Base-by-base conservation (phyloP, 2,797 vertebrate genomes). In the Ispidina lecontei region DNA sequence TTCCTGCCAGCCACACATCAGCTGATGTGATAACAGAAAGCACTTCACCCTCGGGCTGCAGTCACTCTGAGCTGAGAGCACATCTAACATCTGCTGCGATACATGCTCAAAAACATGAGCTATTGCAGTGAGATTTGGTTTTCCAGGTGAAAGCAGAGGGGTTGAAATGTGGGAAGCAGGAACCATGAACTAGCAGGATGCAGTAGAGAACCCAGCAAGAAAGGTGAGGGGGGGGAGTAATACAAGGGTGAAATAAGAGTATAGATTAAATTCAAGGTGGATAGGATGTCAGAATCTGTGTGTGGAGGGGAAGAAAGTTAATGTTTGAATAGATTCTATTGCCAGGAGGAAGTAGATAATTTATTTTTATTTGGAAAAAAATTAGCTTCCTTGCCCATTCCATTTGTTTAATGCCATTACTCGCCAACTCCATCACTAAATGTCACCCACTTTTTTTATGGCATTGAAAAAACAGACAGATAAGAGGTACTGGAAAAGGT, bases 311-410 rank as follows among this genome's bases (percentile, higher is more conserved):
- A 12, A 76, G 21, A 51, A 90, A 89, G 37, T 44, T 44, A 68
- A 31, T 72, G 4, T 72, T 68, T 68, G 37, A 75, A 65, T 14
- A 77, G 33, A 4, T 23, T 80, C 12, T 52, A 2, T 15, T 70
- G 2, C 20, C 28, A 52, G 52, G 20, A 73, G 6, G 46, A 84
- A 77, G 26, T 39, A 83, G 37, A 4, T 74, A 31, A 43, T 62
- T 67, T 89, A 17, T 54, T 90, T 90, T 68, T 41, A 21, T 68
- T 68, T 71, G 9, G 7, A 14, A 51, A 89, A 84, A 44, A 21
- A 51, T 1, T 3, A 70, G 7, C 29, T 78, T 85, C 21, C 15
- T 64, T 68, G 6, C 6, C 13, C 10, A 60, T 68, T 7, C 8
- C 9, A 43, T 85, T 85, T 79, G 4, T 84, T 70, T 58, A 71